Percentiles rank a stretch among this genome's conserved stretches.
phyloP scores from a whole-genome alignment of 2,113 vertebrate species.

The Dipodomys ordii region DNA sequence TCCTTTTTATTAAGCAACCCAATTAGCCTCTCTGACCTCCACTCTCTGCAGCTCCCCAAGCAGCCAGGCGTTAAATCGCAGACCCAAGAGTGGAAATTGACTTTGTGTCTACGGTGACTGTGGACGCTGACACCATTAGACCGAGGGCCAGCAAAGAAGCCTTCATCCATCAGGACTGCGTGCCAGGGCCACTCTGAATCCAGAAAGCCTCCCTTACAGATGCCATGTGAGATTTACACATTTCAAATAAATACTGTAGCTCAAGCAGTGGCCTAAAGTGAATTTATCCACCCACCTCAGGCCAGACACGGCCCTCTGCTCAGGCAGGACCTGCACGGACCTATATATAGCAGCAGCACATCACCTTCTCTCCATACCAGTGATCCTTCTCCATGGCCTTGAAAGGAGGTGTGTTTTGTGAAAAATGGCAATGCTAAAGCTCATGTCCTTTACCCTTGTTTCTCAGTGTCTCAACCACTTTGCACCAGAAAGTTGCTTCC shows the following conservation, averaged over 20 bases:
- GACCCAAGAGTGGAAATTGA: conserved; percentile 88
- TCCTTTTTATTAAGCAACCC: conserved; percentile 83
- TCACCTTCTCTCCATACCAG: background rate
- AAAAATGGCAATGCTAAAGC: background rate
- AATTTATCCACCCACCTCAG: background rate
- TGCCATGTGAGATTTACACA: conserved; percentile 2
- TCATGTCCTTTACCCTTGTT: background rate
- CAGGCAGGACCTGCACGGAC: background rate
- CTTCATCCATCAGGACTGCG: conserved; percentile 16
- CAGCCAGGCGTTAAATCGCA: conserved; percentile 88
- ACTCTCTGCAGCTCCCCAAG: conserved; percentile 85
- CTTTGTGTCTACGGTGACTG: conserved; percentile 75
- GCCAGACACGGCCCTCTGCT: background rate
- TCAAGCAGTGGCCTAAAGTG: background rate
- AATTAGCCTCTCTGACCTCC: conserved; percentile 88
- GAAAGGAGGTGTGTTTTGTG: background rate
- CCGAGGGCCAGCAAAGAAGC: background rate
- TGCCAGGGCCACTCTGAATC: conserved; percentile 8
- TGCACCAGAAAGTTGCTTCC: background rate
- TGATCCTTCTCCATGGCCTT: background rate
- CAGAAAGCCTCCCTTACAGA: background rate
- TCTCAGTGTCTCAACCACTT: background rate
- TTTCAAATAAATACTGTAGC: conserved; percentile 19
- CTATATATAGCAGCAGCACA: background rate
- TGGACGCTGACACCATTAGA: conserved; percentile 32